Evolutionary conservation across 2,888 invertebrate genomes (phyloP), one percentile per base, ranked within the genome.

Genomic region (Pheosia gnoma): DNA sequence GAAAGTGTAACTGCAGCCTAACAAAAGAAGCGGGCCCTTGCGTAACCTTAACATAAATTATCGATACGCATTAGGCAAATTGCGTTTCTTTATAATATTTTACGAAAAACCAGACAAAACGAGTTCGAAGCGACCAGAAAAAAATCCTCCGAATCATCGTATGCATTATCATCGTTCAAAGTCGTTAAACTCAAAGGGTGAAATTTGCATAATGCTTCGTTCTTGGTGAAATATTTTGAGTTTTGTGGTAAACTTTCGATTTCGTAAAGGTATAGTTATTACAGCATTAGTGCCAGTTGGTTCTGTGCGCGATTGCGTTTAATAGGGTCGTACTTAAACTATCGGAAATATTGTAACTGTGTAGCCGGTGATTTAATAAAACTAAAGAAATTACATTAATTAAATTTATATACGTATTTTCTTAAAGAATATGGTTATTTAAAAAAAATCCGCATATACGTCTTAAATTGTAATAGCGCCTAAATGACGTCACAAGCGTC

Each of bases 41-140:
- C 86, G 84, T 85, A 91, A 91, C 85, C 85, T 89, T 81, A 86
- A 82, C 90, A 91, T 91, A 92, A 91, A 93, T 93, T 88, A 86
- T 87, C 88, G 87, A 89, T 85, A 85, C 90, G 89, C 90, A 85
- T 93, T 91, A 90, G 83, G 81, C 86, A 88, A 90, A 92, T 93
- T 88, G 84, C 79, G 65, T 65, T 71, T 81, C 78, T 84, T 89
- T 88, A 85, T 86, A 77, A 85, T 86, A 77, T 65, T 67, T 71
- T 77, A 80, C 74, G 78, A 82, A 81, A 79, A 79, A 79, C 71
- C 70, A 71, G 72, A 84, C 86, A 81, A 79, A 79, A 79, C 71
- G 70, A 71, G 72, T 85, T 86, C 83, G 84, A 85, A 85, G 84
- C 79, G 71, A 60, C 71, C 71, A 72, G 76, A 79, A 87, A 87